Base-by-base conservation (phyloP, 2,888 invertebrate genomes). In the Agrilus mali region DNA sequence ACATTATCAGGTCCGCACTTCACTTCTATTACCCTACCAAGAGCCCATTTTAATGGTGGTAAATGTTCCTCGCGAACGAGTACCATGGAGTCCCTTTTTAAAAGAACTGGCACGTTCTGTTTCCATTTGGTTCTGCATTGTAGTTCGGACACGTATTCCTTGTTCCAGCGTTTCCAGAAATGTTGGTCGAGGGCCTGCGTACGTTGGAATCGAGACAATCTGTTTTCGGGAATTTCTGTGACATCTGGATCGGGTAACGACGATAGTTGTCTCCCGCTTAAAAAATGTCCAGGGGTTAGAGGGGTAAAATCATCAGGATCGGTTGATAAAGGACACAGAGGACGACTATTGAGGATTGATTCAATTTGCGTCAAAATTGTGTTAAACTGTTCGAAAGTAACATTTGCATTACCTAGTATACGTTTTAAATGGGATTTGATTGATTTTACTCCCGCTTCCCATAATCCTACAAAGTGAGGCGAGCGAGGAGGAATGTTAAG, bases 211-310 rank as follows among this genome's bases (percentile, higher is more conserved):
- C 51, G 42, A 10, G 36, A 20, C 20, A 57, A 38, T 1, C 53
- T 42, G 36, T 49, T 51, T 1, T 38, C 20, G 12, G 45, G 40
- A 7, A 47, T 12, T 10, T 53, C 41, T 4, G 39, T 38, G 1
- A 58, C 6, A 14, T 56, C 47, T 1, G 48, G 50, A 32, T 61
- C 55, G 2, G 57, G 53, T 2, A 57, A 12, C 0, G 49, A 36
- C 1, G 41, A 53, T 1, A 60, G 36, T 2, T 55, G 41, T 33
- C 44, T 43, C 6, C 57, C 59, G 36, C 59, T 54, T 1, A 63
- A 45, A 38, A 62, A 59, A 42, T 61, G 60, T 4, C 54, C 57
- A 12, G 58, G 60, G 1, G 56, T 59, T 1, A 60, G 46, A 6
- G 50, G 46, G 3, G 44, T 27, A 2, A 53, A 38, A 37, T 58